Base-by-base conservation (phyloP, 2,888 invertebrate genomes). In the Drosophila tanythrix region DNA sequence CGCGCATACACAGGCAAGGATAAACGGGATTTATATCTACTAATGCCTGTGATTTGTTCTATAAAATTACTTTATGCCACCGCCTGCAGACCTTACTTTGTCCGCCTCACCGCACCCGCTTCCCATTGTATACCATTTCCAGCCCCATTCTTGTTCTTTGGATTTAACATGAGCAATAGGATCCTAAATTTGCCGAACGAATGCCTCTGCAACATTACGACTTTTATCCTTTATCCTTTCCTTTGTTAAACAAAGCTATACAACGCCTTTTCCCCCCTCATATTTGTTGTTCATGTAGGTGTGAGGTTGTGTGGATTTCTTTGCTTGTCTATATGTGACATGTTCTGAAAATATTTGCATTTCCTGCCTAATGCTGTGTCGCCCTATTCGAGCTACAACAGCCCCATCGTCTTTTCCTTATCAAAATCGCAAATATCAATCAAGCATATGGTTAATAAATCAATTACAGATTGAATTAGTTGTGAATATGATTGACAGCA, bases 1-100 rank as follows among this genome's bases (percentile, higher is more conserved):
- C 86, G 86, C 86, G 85, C 85, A 87, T 85, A 83, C 83, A 82
- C 85, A 80, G 82, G 84, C 83, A 84, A 74, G 89, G 89, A 89
- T 89, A 89, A 89, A 83, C 81, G 73, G 86, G 88, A 89, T 89
- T 89, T 89, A 89, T 89, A 78, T 81, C 84, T 88, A 83, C 88
- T 89, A 89, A 89, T 86, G 88, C 86, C 86, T 68, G 89, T 89
- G 89, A 89, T 89, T 89, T 89, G 86, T 88, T 88, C 81, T 88
- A 86, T 88, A 87, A 89, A 88, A 87, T 89, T 84, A 86, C 89
- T 88, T 88, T 86, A 88, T 88, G 87, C 87, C 82, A 61, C 60
- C 75, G 74, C 65, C 38, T 29, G 76, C 74, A 57, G 80, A 73
- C 75, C 78, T 55, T 51, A 40, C 62, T 60, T 50, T 63, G 62